Percentiles rank a stretch among this genome's conserved stretches.
phyloP scores from a whole-genome alignment of 2,113 vertebrate genomes.

The Leucoraja erinaceus region DNA sequence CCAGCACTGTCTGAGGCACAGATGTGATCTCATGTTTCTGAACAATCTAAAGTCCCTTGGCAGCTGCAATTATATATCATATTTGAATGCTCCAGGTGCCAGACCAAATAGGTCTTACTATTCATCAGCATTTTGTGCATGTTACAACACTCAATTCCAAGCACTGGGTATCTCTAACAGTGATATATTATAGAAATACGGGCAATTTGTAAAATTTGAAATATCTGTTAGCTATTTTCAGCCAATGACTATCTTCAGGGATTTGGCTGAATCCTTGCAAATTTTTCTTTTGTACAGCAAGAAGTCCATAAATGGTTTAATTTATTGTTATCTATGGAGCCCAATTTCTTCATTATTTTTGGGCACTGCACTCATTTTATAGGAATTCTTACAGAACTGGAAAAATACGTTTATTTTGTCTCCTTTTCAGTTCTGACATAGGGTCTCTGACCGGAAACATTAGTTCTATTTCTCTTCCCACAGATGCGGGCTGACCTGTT shows the following conservation, averaged over 20 bases:
- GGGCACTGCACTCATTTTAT: not conserved
- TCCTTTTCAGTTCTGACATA: too few species aligned
- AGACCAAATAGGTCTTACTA: not conserved
- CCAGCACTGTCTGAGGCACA: too few species aligned
- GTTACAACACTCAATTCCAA: not conserved
- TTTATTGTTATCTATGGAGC: not conserved
- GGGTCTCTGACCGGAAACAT: too few species aligned
- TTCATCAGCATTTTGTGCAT: not conserved
- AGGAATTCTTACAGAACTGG: not conserved
- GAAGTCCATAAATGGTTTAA: not conserved
- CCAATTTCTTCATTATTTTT: not conserved
- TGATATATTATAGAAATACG: not conserved
- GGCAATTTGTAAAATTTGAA: not conserved
- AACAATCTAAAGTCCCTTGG: not conserved
- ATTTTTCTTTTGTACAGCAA: not conserved
- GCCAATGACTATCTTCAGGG: not conserved
- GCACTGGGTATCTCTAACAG: not conserved
- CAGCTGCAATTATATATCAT: not conserved
- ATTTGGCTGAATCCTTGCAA: conserved; percentile 10
- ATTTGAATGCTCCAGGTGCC: not conserved
- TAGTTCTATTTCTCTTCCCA: too few species aligned
- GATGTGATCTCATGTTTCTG: not conserved
- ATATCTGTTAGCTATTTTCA: conserved; percentile 11
- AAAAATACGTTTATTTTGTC: too few species aligned
- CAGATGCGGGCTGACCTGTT: too few species aligned